Percentiles rank a stretch among this genome's conserved stretches.
These are phyloP conservation scores for Telmatochromis sp. DNA, from an alignment of 2,113 vertebrate genomes.

Conservation along the genomic window DNA sequence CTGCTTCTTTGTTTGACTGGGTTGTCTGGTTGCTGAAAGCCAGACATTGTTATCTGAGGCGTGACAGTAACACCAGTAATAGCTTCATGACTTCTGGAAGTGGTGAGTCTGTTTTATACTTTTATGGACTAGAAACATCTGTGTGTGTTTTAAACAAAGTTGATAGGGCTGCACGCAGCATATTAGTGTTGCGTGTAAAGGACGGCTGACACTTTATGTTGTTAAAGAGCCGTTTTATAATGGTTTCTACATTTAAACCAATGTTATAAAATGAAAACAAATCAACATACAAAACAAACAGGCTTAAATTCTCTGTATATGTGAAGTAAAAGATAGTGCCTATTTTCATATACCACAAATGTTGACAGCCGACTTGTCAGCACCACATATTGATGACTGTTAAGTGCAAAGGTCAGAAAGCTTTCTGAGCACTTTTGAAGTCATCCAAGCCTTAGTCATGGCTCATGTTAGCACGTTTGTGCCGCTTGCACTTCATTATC, in stretches of 20 bases:
- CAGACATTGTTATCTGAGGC: conserved; percentile 8
- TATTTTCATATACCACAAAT: not conserved
- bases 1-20: not conserved
- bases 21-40: not conserved
- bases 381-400: not conserved
- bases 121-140: not conserved
- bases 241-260: not conserved
- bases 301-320: not conserved
- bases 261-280: not conserved
- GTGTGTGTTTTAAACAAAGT: not conserved
- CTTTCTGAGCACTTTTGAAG: not conserved
- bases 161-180: not conserved
- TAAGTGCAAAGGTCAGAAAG: not conserved
- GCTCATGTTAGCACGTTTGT: not conserved
- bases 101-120: not conserved
- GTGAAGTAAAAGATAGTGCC: not conserved
- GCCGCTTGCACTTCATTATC: not conserved
- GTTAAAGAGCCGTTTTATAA: not conserved
- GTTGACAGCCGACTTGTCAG: not conserved
- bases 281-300: not conserved
- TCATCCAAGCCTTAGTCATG: not conserved
- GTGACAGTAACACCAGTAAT: conserved; percentile 22
- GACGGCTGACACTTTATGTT: not conserved
- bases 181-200: not conserved
- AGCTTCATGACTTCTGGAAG: not conserved